Evolutionary conservation across 1,140 invertebrate genomes (phyloP), one percentile per base, ranked within the genome.

Genomic region (Prorops nasuta): DNA sequence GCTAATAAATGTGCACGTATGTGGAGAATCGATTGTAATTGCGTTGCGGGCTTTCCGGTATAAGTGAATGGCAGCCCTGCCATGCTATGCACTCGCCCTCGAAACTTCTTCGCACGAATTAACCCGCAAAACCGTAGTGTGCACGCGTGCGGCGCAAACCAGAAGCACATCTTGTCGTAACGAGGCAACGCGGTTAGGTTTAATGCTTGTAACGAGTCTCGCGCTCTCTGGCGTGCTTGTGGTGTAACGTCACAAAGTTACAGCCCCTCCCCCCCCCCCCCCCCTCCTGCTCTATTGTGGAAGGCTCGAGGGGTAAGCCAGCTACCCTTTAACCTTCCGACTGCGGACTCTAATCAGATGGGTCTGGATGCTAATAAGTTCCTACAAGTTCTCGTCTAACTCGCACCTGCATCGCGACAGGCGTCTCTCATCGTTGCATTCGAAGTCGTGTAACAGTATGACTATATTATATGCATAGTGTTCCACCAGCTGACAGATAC

Each of bases 241-340:
- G 68, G 70, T 72, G 57, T 64, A 66, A 72, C 67, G 67, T 72
- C 67, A 67, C 65, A 61, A 67, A 72, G 68, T 71, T 72, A 65
- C 65, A 61, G 65, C 60, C 60, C 63, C 53, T 47, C 49, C 54
- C 56, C 59, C 44, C 53, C 51, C 52, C 53, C 60, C 50, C 56
- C 50, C 50, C 37, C 63, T 58, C 56, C 56, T 51, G 18, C 14
- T 44, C 21, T 24, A 44, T 28, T 10, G 24, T 28, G 24, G 24
- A 6, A 28, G 24, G 10, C 4, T 28, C 24, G 24, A 31, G 18
- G 24, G 14, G 44, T 20, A 48, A 48, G 18, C 14, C 15, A 60
- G 53, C 58, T 49, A 39, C 46, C 32, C 19, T n/a, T n/a, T n/a
- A n/a, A n/a, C n/a, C n/a, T n/a, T n/a, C n/a, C n/a, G n/a, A n/a